Evolutionary conservation across 1,140 invertebrate species (phyloP).

Genomic region (Berghia stephanieae): DNA sequence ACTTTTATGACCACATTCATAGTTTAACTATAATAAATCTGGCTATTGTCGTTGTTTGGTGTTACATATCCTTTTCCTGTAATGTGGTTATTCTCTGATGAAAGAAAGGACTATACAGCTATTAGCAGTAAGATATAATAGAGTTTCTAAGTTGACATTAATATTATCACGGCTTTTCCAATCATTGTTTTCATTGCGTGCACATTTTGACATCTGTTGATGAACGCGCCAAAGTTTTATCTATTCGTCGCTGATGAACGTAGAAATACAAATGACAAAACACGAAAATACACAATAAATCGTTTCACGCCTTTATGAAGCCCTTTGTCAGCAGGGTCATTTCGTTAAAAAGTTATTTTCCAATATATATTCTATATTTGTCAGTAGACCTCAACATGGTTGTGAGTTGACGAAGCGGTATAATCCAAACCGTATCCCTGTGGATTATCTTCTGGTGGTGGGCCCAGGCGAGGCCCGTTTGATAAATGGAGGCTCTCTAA

Average conservation of each 20-base stretch:
- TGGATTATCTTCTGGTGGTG: constrained; percentile 31
- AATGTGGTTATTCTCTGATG: too few relatives aligned
- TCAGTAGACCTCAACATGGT: constrained; percentile 64
- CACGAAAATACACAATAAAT: neutral
- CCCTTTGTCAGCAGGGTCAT: neutral
- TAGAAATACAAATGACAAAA: neutral
- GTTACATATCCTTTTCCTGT: too few relatives aligned
- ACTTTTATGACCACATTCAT: too few relatives aligned
- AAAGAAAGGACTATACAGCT: too few relatives aligned
- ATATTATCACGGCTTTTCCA: too few relatives aligned
- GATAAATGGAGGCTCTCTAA: constrained; percentile 50
- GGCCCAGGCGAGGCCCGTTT: constrained; percentile 27
- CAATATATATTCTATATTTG: neutral
- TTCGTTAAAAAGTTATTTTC: neutral
- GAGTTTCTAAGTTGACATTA: too few relatives aligned
- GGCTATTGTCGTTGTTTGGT: too few relatives aligned
- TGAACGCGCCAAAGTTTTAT: neutral
- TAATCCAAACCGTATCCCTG: constrained; percentile 58
- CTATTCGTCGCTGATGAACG: too few relatives aligned
- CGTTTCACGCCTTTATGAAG: neutral
- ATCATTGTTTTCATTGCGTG: neutral
- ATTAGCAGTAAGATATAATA: too few relatives aligned
- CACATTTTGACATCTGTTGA: neutral
- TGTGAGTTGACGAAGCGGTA: constrained; percentile 51
- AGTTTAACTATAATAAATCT: too few relatives aligned